Evolutionary conservation across 2,113 vertebrate genomes (phyloP).

Genomic region (Isichthys henryi): DNA sequence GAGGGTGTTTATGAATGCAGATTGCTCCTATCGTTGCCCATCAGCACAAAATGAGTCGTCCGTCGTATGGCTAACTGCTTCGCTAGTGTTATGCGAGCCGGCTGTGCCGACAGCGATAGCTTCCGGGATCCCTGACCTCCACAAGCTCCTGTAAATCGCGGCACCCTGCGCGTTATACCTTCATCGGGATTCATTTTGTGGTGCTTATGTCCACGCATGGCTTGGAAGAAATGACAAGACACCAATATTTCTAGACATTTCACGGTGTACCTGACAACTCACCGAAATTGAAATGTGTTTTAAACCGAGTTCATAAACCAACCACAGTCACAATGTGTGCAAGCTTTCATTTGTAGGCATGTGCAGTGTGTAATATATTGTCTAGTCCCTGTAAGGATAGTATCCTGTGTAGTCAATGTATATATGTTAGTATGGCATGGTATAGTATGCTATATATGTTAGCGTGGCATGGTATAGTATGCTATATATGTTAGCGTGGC

Average conservation of each 20-base stretch:
- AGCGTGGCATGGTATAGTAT: background rate
- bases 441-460: too few relatives aligned
- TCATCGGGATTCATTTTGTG: background rate
- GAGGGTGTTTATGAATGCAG: background rate
- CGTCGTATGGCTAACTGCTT: background rate
- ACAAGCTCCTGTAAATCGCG: background rate
- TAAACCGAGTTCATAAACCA: background rate
- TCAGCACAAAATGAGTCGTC: background rate
- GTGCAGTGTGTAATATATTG: background rate
- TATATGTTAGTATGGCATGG: too few relatives aligned
- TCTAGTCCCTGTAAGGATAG: background rate
- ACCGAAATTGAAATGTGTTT: background rate
- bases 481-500: too few relatives aligned
- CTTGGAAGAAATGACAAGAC: background rate
- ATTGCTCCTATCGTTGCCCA: background rate
- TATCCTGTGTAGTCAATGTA: too few relatives aligned
- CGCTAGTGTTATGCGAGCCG: background rate
- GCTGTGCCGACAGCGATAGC: background rate
- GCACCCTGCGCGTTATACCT: background rate
- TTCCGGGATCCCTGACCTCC: background rate
- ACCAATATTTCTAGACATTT: background rate
- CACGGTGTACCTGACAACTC: background rate
- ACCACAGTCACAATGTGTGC: background rate
- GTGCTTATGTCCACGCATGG: background rate
- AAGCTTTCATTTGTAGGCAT: background rate